phyloP scores from a whole-genome alignment of 2,888 invertebrate species.

The Schrankia costaestrigalis region DNA sequence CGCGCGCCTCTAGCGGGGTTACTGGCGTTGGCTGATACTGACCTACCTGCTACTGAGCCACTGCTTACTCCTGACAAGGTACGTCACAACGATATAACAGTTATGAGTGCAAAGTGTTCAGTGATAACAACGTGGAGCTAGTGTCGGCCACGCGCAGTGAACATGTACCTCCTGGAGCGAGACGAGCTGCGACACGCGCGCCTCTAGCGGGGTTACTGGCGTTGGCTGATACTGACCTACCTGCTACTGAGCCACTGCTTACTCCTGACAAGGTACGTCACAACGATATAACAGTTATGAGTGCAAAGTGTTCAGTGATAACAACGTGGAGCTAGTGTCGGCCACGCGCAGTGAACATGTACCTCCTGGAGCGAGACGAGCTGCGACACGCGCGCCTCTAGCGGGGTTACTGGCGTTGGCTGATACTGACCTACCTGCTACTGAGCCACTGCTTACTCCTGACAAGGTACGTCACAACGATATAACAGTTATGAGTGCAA shows the following conservation, averaged over 20 bases:
- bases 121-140: constrained; percentile 97
- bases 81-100: constrained; percentile 79
- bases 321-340: constrained; percentile 97
- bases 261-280: constrained; percentile 26
- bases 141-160: constrained; percentile 97
- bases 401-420: constrained; percentile 91
- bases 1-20: constrained; percentile 86
- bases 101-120: constrained; percentile 96
- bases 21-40: constrained; percentile 86
- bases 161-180: constrained; percentile 88
- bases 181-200: constrained; percentile 26
- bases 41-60: constrained; percentile 20
- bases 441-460: constrained; percentile 23
- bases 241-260: constrained; percentile 20
- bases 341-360: constrained; percentile 97
- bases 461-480: constrained; percentile 22
- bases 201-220: constrained; percentile 91
- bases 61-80: constrained; percentile 29
- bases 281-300: constrained; percentile 86
- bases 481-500: too few relatives aligned
- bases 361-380: constrained; percentile 80
- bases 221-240: constrained; percentile 80
- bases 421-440: constrained; percentile 55
- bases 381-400: constrained; percentile 73
- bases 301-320: constrained; percentile 97